Conservation (phyloP, 2,888 invertebrate species). For the Operophtera brumata region DNA sequence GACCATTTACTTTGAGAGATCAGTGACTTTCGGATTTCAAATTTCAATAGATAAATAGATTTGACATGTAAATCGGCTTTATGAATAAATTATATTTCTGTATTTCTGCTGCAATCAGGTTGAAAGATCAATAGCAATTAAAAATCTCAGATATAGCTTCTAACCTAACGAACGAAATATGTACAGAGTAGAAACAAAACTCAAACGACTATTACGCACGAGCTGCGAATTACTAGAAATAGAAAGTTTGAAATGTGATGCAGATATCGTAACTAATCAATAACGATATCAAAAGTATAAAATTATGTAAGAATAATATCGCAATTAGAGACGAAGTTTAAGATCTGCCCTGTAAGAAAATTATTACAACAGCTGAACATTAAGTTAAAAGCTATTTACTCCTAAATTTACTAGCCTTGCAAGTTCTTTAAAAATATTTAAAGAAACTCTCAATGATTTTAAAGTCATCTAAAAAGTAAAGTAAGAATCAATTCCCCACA, state of each 20-base stretch:
- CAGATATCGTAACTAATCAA: conserved; percentile 8
- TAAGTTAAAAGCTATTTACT: conserved; percentile 5
- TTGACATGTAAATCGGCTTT: no score
- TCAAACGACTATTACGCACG: conserved; percentile 7
- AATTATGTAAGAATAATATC: not conserved
- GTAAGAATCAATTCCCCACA: no score
- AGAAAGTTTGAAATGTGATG: conserved; percentile 13
- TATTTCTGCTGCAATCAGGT: not conserved
- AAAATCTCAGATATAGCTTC: not conserved
- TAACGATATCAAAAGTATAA: not conserved
- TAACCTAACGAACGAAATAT: not conserved
- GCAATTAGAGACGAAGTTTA: not conserved
- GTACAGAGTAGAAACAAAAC: not conserved
- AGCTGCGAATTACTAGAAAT: conserved; percentile 8
- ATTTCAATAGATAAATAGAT: not conserved
- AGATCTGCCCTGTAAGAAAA: not conserved
- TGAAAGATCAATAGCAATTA: not conserved
- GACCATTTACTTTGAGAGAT: no score
- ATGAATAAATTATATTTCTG: no score
- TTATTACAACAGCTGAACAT: not conserved
- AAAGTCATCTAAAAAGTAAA: no score
- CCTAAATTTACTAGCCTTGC: no score
- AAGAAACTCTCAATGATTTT: no score
- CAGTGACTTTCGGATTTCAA: no score
- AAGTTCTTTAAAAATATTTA: no score